Conservation (phyloP, 1,140 invertebrate genomes). For the Saccostrea glomerata region DNA sequence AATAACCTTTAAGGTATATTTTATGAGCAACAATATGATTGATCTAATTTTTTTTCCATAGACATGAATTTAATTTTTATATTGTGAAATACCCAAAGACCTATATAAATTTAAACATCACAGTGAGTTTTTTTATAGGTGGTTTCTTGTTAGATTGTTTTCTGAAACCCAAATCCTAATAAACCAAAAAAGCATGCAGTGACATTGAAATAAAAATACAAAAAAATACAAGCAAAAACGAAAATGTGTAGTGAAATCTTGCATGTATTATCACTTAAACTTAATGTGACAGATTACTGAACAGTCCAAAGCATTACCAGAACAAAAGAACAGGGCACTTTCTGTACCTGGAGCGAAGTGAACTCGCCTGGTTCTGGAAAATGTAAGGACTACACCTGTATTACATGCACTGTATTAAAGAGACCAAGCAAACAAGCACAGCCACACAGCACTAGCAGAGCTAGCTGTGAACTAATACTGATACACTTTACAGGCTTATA, state of each 20-base stretch:
- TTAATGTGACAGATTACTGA: not conserved
- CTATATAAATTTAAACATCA: no score
- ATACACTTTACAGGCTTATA: not conserved
- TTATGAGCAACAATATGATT: no score
- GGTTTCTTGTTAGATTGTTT: not conserved
- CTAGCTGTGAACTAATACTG: not conserved
- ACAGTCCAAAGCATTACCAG: not conserved
- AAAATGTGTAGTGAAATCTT: not conserved
- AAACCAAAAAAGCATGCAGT: conserved; percentile 20
- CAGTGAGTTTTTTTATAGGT: not conserved
- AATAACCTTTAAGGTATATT: no score
- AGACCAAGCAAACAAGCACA: not conserved
- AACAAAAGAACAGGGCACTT: conserved; percentile 11
- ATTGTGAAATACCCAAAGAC: no score
- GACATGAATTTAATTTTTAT: no score
- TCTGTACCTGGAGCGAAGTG: conserved; percentile 41
- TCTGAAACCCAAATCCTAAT: not conserved
- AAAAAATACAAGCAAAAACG: not conserved
- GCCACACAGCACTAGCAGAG: not conserved
- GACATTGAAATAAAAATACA: not conserved
- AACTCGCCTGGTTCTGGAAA: conserved; percentile 38
- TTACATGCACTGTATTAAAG: not conserved
- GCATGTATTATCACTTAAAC: not conserved
- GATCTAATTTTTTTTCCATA: no score
- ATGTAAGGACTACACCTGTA: conserved; percentile 30